Percentiles rank a stretch among this genome's conserved stretches.
Evolutionary conservation across 2,888 invertebrate genomes (phyloP).

Genomic region (Dryococelus australis): DNA sequence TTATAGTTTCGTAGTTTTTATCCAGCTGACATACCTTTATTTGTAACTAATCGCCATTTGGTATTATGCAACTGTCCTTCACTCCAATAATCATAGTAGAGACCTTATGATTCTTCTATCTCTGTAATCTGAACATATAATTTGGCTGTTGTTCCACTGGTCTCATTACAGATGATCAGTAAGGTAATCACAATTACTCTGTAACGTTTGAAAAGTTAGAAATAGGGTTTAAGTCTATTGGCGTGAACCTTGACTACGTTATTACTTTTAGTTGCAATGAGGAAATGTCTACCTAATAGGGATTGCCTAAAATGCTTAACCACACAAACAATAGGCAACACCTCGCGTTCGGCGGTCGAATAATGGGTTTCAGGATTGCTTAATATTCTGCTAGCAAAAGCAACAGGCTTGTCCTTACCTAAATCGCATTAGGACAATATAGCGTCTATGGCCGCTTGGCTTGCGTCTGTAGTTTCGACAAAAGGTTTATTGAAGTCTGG

Average conservation of each 20-base stretch:
- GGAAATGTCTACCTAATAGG: constrained; percentile 50
- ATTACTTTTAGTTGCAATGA: constrained; percentile 52
- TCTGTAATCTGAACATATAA: no score
- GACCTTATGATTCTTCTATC: no score
- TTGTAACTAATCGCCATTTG: background rate
- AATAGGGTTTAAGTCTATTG: background rate
- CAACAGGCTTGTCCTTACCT: no score
- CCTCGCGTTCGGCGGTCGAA: constrained; percentile 50
- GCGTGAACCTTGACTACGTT: no score
- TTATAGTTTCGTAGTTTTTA: background rate
- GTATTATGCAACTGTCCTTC: no score
- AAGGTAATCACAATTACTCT: background rate
- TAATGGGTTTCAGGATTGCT: constrained; percentile 47
- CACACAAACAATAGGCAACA: constrained; percentile 50
- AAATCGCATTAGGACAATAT: no score
- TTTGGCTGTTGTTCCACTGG: no score
- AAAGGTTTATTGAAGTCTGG: no score
- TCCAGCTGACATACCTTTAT: background rate
- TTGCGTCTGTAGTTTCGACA: background rate
- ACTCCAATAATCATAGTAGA: no score
- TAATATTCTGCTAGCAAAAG: constrained; percentile 45
- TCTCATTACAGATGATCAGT: no score
- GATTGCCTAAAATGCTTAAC: constrained; percentile 51
- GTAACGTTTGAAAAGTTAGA: background rate
- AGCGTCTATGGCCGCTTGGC: no score